Percentiles rank a stretch among this genome's conserved stretches.
Conservation (phyloP, 2,888 invertebrate genomes). For the Pseudococcus jackbeardsleyi region DNA sequence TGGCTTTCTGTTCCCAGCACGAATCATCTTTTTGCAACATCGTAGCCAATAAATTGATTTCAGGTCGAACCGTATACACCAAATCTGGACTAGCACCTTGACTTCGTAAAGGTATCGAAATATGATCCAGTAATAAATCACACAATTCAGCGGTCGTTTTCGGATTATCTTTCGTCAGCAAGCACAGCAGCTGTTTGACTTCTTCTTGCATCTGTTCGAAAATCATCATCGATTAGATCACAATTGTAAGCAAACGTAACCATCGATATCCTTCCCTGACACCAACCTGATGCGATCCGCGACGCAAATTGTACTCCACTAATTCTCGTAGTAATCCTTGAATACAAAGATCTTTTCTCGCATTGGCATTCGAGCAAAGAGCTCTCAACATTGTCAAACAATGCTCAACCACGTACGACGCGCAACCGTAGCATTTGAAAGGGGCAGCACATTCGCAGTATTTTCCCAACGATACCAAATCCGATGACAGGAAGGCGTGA, state of each 20-base stretch:
- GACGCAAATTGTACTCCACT: conserved; percentile 89
- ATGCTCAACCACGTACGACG: conserved; percentile 92
- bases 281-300: conserved; percentile 81
- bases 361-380: conserved; percentile 83
- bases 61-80: conserved; percentile 85
- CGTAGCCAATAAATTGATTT: conserved; percentile 88
- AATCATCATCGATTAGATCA: neutral
- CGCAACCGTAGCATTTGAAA: conserved; percentile 85
- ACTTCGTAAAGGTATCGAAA: conserved; percentile 84
- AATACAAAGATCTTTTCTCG: conserved; percentile 82
- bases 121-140: conserved; percentile 83
- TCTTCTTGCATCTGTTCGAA: conserved; percentile 83
- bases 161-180: conserved; percentile 88
- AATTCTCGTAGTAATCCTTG: conserved; percentile 91
- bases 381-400: conserved; percentile 92
- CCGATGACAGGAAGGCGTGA: conserved; percentile 16
- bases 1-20: conserved; percentile 94
- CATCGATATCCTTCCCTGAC: too few relatives aligned
- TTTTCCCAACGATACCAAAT: conserved; percentile 65
- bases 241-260: neutral
- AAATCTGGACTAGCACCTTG: conserved; percentile 82
- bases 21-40: conserved; percentile 92
- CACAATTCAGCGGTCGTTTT: conserved; percentile 88
- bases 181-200: conserved; percentile 88
- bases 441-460: conserved; percentile 62